Base-by-base conservation (phyloP, 2,888 invertebrate genomes). In the Troides oblongomaculatus region DNA sequence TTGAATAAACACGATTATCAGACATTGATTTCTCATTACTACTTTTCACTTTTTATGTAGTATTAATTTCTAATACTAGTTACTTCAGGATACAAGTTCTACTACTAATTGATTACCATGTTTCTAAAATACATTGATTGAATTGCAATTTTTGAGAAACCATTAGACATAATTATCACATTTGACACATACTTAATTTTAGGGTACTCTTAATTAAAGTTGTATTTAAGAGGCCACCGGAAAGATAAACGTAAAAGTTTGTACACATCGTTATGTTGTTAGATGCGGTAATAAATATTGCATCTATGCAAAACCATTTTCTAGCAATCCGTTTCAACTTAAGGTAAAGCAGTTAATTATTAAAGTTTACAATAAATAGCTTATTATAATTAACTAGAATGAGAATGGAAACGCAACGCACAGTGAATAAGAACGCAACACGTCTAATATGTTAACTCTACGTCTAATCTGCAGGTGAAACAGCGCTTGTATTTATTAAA, bases 161-260 rank as follows among this genome's bases (percentile, higher is more conserved):
- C 21, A 56, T 67, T 67, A 63, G 63, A 70, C 17, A 36, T 56
- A 67, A 64, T 67, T 70, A 70, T 70, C 70, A 70, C 70, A 67
- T 64, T 64, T 66, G 58, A 66, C 59, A 69, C 65, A 65, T 43
- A 69, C 61, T 64, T 53, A 61, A 57, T 43, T 68, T 64, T 36
- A 61, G 43, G 61, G 64, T 64, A 64, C 7, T 36, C 43, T 64
- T 46, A 61, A 43, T 43, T 56, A 21, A 25, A 64, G 56, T 43
- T 6, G n/a, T 64, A 43, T 43, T 65, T 61, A 57, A 61, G 64
- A 69, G 69, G 69, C 59, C 70, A 70, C 66, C 66, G 66, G 4
- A 39, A 64, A 61, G 17, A 61, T 36, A 59, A 5, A 62, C 10
- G 30, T 36, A 59, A 5, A 62, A 5, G 30, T 61, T 17, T 63